These are phyloP conservation scores for Loris lydekkerianus DNA, from an alignment of 2,797 vertebrate species.

Conservation along the genomic window DNA sequence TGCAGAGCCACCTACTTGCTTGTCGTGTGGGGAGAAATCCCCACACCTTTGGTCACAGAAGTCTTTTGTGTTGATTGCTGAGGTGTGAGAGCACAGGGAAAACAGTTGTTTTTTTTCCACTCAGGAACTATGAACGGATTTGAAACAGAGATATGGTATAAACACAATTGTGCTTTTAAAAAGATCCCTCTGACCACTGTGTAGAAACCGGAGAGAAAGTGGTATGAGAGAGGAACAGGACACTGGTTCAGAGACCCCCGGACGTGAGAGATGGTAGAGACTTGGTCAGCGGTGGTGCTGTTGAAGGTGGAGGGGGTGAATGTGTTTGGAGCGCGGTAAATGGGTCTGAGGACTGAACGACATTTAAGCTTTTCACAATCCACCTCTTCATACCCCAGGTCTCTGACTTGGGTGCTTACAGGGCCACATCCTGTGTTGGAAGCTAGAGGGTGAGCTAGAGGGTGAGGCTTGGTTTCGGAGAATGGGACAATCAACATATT, in stretches of 20 bases:
- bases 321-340: background rate
- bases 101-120: background rate
- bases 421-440: rapidly evolving
- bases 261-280: background rate
- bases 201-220: background rate
- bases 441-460: background rate
- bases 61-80: no score
- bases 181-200: background rate
- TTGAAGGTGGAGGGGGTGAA: background rate
- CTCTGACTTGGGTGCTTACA: background rate
- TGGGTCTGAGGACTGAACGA: background rate
- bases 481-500: background rate
- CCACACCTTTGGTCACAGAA: background rate
- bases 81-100: background rate
- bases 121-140: background rate
- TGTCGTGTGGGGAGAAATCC: background rate
- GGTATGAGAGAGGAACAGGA: background rate
- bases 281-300: background rate
- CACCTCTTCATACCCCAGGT: background rate
- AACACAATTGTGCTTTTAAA: background rate
- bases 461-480: background rate
- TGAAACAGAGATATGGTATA: background rate
- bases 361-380: background rate
- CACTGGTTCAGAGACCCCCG: background rate
- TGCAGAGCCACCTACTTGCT: background rate